Base-by-base conservation (phyloP, 2,797 vertebrate genomes). In the Allobates femoralis region DNA sequence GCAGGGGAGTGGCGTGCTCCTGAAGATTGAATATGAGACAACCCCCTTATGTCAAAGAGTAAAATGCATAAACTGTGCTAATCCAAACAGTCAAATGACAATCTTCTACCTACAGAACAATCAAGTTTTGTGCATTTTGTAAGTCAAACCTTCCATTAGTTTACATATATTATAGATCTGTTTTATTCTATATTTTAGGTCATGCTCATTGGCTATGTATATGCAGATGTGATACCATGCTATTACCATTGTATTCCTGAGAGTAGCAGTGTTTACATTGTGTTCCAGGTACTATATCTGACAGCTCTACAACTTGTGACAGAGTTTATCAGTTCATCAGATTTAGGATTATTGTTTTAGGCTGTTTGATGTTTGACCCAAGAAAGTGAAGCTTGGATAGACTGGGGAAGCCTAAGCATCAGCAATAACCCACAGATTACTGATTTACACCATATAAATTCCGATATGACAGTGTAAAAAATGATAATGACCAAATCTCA, bases 281-380 rank as follows among this genome's bases (percentile, higher is more conserved):
- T 67, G 74, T n/a, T 26, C 14, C 2, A 26, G 32, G 26, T 28
- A 5, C 51, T 12, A 26, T 28, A 10, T 62, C 5, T 85, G 84
- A 80, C 46, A 67, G 79, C 16, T 81, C 71, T 81, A 23, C 26
- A 58, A 19, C 18, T 26, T 79, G 64, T 64, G 55, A 74, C 26
- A 23, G 10, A 34, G n/a, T 60, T 83, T 46, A 28, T 75, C 53
- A 79, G 81, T 74, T 53, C 55, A 73, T 23, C 67, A 79, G 30
- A 41, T 66, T 41, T 74, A 60, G 81, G 81, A 87, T 79, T 84
- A 75, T 55, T 78, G 66, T 64, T 87, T 69, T 37, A 69, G 46
- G 41, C 37, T 84, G 50, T 79, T 79, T 83, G 21, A 69, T 62
- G 46, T 69, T 79, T 87, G 14, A 87, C 28, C 71, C 19, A 41